A percentile compares a stretch with the other conserved stretches of the same genome.
phyloP scores from a whole-genome alignment of 2,888 invertebrate species.

The Ectobius pallidus region DNA sequence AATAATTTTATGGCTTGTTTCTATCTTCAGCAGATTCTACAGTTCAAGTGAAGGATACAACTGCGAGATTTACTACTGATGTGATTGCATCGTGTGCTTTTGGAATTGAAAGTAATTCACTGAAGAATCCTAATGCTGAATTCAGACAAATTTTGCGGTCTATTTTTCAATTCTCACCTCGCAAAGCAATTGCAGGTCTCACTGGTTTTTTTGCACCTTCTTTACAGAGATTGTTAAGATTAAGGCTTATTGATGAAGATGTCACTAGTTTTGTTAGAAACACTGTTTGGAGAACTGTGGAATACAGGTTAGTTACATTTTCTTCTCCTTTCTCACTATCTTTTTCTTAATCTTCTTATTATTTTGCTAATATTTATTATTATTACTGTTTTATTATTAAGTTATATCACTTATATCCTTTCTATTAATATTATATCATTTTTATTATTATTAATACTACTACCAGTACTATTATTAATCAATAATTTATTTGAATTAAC shows the following conservation, averaged over 20 bases:
- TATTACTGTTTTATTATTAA: too few relatives aligned
- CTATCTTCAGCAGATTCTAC: not conserved
- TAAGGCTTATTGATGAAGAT: not conserved
- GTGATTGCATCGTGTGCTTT: slow-evolving; percentile 67
- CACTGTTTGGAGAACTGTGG: slow-evolving; percentile 48
- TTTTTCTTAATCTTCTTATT: too few relatives aligned
- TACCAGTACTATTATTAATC: too few relatives aligned
- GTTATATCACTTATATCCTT: too few relatives aligned
- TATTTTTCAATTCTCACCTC: not conserved
- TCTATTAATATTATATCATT: too few relatives aligned
- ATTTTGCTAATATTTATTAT: too few relatives aligned
- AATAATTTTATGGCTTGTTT: too few relatives aligned
- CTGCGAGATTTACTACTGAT: slow-evolving; percentile 64
- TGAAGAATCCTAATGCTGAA: slow-evolving; percentile 61
- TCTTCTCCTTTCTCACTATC: too few relatives aligned
- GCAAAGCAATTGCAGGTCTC: not conserved
- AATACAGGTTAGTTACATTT: slow-evolving; percentile 38
- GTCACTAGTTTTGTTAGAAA: slow-evolving; percentile 45
- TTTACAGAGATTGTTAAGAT: not conserved
- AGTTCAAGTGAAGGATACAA: slow-evolving; percentile 9
- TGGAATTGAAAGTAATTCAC: slow-evolving; percentile 65
- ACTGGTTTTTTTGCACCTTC: not conserved
- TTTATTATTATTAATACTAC: too few relatives aligned
- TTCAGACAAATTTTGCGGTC: slow-evolving; percentile 57
- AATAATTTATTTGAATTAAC: too few relatives aligned